Percentiles rank a stretch among this genome's conserved stretches.
Conservation (phyloP, 2,888 invertebrate species). For the Deroplatys truncata region DNA sequence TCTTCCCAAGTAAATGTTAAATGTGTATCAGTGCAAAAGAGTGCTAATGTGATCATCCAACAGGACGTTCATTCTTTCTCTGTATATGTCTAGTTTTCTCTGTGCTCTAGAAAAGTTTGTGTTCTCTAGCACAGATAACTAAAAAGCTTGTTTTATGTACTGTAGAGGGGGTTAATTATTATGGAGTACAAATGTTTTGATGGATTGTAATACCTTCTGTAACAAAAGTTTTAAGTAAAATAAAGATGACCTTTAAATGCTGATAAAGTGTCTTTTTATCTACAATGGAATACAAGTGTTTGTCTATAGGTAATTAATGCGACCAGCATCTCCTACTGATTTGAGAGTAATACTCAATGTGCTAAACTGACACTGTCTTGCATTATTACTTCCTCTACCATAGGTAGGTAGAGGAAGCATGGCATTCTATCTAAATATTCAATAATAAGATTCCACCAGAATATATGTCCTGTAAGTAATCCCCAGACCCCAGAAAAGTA, state of each 20-base stretch:
- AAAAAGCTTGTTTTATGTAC: neutral
- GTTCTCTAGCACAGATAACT: neutral
- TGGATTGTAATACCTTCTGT: conserved; percentile 9
- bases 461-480: too few relatives aligned
- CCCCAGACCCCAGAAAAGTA: too few relatives aligned
- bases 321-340: neutral
- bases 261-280: neutral
- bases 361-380: neutral
- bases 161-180: conserved; percentile 8
- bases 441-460: too few relatives aligned
- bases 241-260: conserved; percentile 6
- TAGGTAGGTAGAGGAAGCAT: too few relatives aligned
- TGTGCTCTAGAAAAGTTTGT: neutral
- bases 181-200: conserved; percentile 13
- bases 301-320: too few relatives aligned
- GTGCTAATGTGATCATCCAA: neutral
- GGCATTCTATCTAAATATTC: too few relatives aligned
- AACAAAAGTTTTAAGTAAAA: conserved; percentile 10
- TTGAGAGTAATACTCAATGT: neutral
- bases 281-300: neutral
- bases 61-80: neutral
- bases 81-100: neutral
- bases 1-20: conserved; percentile 1
- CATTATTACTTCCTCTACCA: too few relatives aligned
- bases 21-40: conserved; percentile 5